These are phyloP conservation scores for Plestiodon gilberti DNA, from an alignment of 2,113 vertebrate genomes.

Conservation along the genomic window DNA sequence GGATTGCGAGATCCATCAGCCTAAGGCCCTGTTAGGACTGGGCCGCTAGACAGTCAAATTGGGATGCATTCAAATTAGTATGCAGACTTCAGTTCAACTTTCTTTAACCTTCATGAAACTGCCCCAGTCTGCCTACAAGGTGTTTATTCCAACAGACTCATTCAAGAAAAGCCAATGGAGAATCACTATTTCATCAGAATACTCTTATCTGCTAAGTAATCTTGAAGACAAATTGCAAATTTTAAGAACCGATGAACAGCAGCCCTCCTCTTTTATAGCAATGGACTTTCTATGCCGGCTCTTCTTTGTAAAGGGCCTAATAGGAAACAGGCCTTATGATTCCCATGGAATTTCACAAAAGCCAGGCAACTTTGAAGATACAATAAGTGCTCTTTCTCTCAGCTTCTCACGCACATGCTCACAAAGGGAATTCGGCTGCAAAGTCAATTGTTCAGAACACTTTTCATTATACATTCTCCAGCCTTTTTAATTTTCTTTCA, in stretches of 20 bases:
- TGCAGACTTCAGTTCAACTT: neutral
- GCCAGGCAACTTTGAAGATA: rapidly evolving
- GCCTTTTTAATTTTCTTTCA: slow-evolving; percentile 14
- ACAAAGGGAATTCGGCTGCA: slow-evolving; percentile 4
- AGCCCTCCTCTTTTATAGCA: neutral
- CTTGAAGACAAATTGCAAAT: neutral
- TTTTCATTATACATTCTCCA: slow-evolving; percentile 14
- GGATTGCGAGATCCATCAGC: too few relatives aligned
- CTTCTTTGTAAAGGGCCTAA: neutral
- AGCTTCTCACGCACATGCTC: neutral
- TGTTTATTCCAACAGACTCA: neutral
- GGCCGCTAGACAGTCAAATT: neutral
- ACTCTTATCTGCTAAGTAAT: rapidly evolving
- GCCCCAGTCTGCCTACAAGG: neutral
- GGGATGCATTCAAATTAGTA: neutral
- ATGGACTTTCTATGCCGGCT: neutral
- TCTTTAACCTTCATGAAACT: rapidly evolving
- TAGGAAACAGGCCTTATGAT: neutral
- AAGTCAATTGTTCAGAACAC: neutral
- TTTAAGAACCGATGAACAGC: neutral
- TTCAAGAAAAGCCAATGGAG: neutral
- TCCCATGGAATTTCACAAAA: neutral
- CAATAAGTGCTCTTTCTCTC: neutral
- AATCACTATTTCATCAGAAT: neutral
- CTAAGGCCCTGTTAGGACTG: too few relatives aligned